Evolutionary conservation across 2,888 invertebrate species (phyloP).

Genomic region (Acrocera orbiculus): DNA sequence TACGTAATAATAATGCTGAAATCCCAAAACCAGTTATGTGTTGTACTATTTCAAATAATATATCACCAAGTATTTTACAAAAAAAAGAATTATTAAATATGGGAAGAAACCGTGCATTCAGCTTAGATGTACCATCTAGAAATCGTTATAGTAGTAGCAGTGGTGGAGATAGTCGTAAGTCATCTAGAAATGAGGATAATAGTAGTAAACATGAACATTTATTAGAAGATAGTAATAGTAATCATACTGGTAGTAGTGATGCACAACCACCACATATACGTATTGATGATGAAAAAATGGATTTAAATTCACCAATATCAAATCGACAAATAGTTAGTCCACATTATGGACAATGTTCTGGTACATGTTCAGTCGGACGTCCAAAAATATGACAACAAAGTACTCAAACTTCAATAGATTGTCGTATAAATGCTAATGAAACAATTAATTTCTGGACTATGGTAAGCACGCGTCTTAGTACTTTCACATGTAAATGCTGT

Average conservation of each 20-base stretch:
- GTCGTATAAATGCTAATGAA: conserved; percentile 6
- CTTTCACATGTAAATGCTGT: conserved; percentile 30
- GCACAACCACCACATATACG: conserved; percentile 23
- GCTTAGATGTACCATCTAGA: conserved; percentile 26
- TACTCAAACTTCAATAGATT: conserved; percentile 22
- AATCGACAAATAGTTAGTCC: conserved; percentile 16
- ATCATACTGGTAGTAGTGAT: conserved; percentile 27
- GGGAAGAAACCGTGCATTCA: conserved; percentile 27
- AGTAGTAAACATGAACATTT: conserved; percentile 16
- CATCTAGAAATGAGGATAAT: conserved; percentile 22
- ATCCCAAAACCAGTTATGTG: conserved; percentile 15
- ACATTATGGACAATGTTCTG: conserved; percentile 12
- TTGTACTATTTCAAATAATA: conserved; percentile 27
- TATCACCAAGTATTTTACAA: conserved; percentile 19
- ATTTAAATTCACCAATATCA: conserved; percentile 15
- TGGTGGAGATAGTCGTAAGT: conserved; percentile 27
- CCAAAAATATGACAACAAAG: conserved; percentile 31
- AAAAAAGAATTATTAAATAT: conserved; percentile 16
- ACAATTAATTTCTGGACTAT: conserved; percentile 28
- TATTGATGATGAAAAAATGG: conserved; percentile 20
- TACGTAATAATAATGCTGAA: conserved; percentile 20
- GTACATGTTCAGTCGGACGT: conserved; percentile 15
- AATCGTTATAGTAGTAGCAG: conserved; percentile 24
- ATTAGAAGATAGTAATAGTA: conserved; percentile 25
- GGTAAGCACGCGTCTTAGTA: conserved; percentile 27